Percentiles rank a stretch among this genome's conserved stretches.
Evolutionary conservation across 2,113 vertebrate genomes (phyloP).

Genomic region (Trochalopteron elliotii): DNA sequence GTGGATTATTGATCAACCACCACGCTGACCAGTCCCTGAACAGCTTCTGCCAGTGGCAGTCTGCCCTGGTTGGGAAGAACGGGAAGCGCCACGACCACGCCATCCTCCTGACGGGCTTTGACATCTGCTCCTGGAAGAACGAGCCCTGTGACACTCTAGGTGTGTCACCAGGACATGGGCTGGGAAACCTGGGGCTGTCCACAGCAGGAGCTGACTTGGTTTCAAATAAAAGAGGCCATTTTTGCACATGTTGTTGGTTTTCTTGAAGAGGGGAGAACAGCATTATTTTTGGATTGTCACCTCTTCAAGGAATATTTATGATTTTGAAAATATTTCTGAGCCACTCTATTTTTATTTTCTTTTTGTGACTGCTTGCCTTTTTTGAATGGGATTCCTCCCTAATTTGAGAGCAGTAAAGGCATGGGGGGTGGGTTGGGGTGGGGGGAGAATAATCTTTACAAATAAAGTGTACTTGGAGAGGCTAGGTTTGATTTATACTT

Average conservation of each 20-base stretch:
- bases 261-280: background rate
- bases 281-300: background rate
- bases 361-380: background rate
- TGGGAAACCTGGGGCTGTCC: background rate
- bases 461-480: background rate
- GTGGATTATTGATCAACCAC: conserved; percentile 90
- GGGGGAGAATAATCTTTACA: background rate
- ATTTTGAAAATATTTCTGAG: background rate
- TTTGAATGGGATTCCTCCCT: background rate
- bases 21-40: conserved; percentile 96
- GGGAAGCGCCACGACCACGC: conserved; percentile 95
- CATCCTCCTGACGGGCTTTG: conserved; percentile 92
- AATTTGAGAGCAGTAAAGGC: background rate
- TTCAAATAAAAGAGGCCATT: background rate
- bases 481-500: background rate
- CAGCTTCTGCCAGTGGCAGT: conserved; percentile 99
- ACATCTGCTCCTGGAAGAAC: conserved; percentile 99
- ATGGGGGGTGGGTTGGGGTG: no score
- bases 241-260: background rate
- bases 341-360: background rate
- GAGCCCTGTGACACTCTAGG: conserved; percentile 97
- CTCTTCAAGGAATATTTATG: background rate
- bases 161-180: conserved; percentile 36
- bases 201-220: background rate
- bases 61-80: conserved; percentile 88